These are phyloP conservation scores for Masticophis lateralis DNA, from an alignment of 2,797 vertebrate species.

Conservation along the genomic window DNA sequence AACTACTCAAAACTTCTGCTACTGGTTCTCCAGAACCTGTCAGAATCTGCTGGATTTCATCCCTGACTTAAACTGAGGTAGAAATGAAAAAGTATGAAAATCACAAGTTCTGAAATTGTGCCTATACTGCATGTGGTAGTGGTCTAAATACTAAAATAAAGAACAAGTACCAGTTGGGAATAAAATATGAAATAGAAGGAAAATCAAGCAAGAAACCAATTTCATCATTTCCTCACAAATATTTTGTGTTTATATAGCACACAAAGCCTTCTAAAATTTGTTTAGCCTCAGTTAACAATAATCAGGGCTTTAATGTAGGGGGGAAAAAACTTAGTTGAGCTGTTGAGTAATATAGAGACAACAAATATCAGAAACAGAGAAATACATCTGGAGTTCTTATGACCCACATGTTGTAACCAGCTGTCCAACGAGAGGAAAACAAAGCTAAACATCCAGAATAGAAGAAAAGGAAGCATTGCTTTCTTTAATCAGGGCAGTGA, in stretches of 20 bases:
- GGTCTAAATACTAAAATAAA: neutral
- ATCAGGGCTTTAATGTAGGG: conserved; percentile 28
- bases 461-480: conserved; percentile 51
- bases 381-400: conserved; percentile 63
- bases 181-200: conserved; percentile 13
- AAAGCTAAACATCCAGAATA: conserved; percentile 70
- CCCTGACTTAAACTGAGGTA: neutral
- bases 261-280: conserved; percentile 29
- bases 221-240: conserved; percentile 39
- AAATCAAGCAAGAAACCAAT: conserved; percentile 13
- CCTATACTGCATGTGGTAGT: neutral
- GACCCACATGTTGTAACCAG: conserved; percentile 80
- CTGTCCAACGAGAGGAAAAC: conserved; percentile 80
- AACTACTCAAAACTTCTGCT: too few relatives aligned
- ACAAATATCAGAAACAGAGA: conserved; percentile 72
- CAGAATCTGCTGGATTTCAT: too few relatives aligned
- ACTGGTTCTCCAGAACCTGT: too few relatives aligned
- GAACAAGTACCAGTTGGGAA: neutral
- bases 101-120: neutral
- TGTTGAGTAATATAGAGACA: conserved; percentile 70
- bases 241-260: conserved; percentile 39
- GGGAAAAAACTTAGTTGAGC: conserved; percentile 27
- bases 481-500: conserved; percentile 77
- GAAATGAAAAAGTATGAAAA: neutral
- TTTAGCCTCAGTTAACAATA: conserved; percentile 53